Base-by-base conservation (phyloP, 1,140 invertebrate species). In the Drosophila yakuba region DNA sequence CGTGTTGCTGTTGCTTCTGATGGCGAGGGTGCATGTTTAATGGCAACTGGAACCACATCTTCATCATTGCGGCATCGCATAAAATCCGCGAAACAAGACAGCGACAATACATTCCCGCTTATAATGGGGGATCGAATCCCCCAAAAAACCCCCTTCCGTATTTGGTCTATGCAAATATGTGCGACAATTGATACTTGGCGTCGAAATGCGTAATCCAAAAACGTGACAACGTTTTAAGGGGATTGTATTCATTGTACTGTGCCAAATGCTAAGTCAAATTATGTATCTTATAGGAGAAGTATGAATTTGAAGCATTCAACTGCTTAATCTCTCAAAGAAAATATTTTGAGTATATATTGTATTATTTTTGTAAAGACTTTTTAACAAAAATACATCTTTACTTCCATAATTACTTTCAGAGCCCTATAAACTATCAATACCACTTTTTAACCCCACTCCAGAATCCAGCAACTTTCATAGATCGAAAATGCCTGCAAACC, bases 101-200 rank as follows among this genome's bases (percentile, higher is more conserved):
- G 44, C 45, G 55, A 71, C 67, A 71, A 71, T 71, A 69, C 64
- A 35, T 48, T 15, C 5, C 15, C n/a, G 56, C 23, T 47, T 38
- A 38, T 61, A 14, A 48, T 11, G 6, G 10, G 15, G 17, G 28
- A 50, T 28, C n/a, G 44, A 15, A 28, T 15, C 5, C 35, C 17
- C 14, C 6, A 20, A 38, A 47, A 32, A 32, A 15, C n/a, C 36
- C 28, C n/a, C 55, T 20, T 14, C 12, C 36, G 17, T 85, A 48
- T 86, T 88, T 86, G 71, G 41, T n/a, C 60, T 64, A 77, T 69
- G 84, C 84, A 88, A 88, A 88, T 83, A 88, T 79, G 80, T 60
- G 59, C 71, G 75, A 83, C 79, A 88, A 86, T 86, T 86, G 83
- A 86, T 86, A 86, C 82, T 83, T 86, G 74, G 60, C 47, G 48